Evolutionary conservation across 2,113 vertebrate species (phyloP), one percentile per base, ranked within the genome.

Genomic region (Oreochromis tanganicae): DNA sequence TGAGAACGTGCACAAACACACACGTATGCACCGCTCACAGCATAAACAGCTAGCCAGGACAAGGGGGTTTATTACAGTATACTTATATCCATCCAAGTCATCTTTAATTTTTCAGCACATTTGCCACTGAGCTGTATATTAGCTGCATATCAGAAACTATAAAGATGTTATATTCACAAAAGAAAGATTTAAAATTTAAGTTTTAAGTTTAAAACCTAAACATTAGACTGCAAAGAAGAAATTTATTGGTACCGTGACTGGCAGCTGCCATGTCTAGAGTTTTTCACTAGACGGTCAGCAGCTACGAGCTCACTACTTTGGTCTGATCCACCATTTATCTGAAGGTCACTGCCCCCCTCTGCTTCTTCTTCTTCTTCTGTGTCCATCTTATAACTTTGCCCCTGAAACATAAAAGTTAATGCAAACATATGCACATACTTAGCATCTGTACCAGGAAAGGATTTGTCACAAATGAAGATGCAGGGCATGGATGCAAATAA

Each of bases 401-500:
- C 93, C 95, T 96, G 94, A 87, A 94, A 96, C 29, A 88, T 80
- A 84, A 94, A 80, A 92, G 66, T 75, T 71, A 19, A 24, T 73
- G 43, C 81, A 34, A 55, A 82, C 71, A 83, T 43, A 55, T 14
- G 43, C 27, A 79, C 80, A 85, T 0, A 81, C 54, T 19, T 36
- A 83, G 4, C 59, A 79, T 80, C 55, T 57, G 41, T 17, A 61
- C 34, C 50, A 54, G 11, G 43, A 61, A 66, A 68, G 9, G n/a
- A 54, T 32, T 80, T 4, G 19, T 82, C 21, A 34, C 46, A 78
- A 16, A 73, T 21, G 12, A 79, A 46, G 50, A 71, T 19, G 21
- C 55, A 80, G 48, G 27, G 8, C 63, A 27, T 46, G n/a, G 9
- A 52, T 71, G 11, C 29, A 56, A 73, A 82, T 27, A 10, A 12